Percentiles rank a stretch among this genome's conserved stretches.
Evolutionary conservation across 2,888 invertebrate genomes (phyloP).

Genomic region (Synanthedon tipuliformis): DNA sequence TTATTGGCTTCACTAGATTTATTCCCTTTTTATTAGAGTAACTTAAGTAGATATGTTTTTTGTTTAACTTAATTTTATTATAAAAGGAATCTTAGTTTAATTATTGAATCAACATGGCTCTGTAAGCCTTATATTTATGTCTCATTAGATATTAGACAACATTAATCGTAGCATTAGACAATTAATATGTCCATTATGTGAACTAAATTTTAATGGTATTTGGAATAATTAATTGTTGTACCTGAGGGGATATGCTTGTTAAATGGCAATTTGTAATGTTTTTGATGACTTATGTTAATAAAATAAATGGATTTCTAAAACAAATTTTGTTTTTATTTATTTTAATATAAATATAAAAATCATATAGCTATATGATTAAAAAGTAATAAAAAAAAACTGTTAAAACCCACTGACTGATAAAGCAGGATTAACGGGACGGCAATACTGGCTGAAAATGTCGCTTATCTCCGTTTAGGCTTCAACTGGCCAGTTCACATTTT

Average conservation of each 20-base stretch:
- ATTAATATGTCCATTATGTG: not conserved
- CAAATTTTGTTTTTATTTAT: slow-evolving; percentile 1
- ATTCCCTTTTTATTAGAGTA: no score
- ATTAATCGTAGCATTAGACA: not conserved
- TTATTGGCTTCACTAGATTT: no score
- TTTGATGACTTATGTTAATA: slow-evolving; percentile 49
- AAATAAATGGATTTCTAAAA: slow-evolving; percentile 53
- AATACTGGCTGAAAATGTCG: no score
- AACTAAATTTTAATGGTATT: not conserved
- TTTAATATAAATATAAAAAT: not conserved
- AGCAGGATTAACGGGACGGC: no score
- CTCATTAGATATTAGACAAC: not conserved
- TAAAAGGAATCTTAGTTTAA: no score
- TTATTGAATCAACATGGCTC: not conserved
- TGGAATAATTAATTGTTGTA: slow-evolving; percentile 28
- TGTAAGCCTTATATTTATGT: not conserved
- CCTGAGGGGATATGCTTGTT: slow-evolving; percentile 37
- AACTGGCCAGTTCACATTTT: no score
- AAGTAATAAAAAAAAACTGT: no score
- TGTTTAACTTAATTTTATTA: no score
- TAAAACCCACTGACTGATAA: no score
- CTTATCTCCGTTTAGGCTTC: no score
- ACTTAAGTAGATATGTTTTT: no score
- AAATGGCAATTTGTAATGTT: slow-evolving; percentile 40
- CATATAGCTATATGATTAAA: not conserved